Evolutionary conservation across 2,888 invertebrate species (phyloP).

Genomic region (Amiota minor): DNA sequence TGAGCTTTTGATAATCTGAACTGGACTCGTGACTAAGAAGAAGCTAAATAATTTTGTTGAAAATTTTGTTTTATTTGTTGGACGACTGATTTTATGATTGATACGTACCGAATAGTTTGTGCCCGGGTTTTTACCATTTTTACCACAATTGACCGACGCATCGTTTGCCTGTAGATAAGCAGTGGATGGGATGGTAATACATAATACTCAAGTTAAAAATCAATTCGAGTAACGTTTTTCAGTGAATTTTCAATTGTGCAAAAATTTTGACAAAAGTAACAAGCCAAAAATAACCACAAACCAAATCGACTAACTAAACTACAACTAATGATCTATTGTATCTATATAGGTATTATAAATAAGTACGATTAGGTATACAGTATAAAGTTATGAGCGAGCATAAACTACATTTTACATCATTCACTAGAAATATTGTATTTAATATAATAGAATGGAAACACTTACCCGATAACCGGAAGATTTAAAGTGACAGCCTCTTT

Average conservation of each 20-base stretch:
- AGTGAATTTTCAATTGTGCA: conserved; percentile 34
- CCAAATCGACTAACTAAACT: conserved; percentile 26
- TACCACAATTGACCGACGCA: conserved; percentile 72
- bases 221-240: conserved; percentile 30
- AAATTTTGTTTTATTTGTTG: conserved; percentile 32
- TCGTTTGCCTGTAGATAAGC: conserved; percentile 74
- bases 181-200: conserved; percentile 71
- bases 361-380: no score
- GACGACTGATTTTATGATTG: conserved; percentile 73
- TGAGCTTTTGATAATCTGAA: background rate
- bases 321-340: conserved; percentile 2
- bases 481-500: conserved; percentile 97
- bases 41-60: conserved; percentile 31
- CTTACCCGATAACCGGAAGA: conserved; percentile 96
- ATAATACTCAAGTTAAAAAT: conserved; percentile 48
- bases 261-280: conserved; percentile 46
- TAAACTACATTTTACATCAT: no score
- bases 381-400: no score
- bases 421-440: background rate
- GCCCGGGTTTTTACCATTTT: conserved; percentile 74
- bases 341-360: no score
- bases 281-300: conserved; percentile 33
- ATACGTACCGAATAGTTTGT: conserved; percentile 75
- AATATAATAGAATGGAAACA: conserved; percentile 39
- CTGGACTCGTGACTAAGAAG: background rate